Evolutionary conservation across 1,140 invertebrate genomes (phyloP).

Genomic region (Papilio aristodemus): DNA sequence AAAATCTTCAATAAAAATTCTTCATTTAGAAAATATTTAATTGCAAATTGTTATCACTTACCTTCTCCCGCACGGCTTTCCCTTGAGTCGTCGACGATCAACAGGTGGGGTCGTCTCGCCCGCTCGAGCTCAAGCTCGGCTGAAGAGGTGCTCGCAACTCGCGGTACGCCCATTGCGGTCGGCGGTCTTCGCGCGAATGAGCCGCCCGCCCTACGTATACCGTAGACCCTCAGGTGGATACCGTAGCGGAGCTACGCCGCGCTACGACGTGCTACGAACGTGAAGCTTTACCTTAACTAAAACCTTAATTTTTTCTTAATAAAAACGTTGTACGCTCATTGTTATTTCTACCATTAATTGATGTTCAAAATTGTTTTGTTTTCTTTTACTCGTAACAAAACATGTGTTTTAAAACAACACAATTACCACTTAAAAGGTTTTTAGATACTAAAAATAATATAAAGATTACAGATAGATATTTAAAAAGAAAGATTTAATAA

Average conservation of each 20-base stretch:
- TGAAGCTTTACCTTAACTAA: background rate
- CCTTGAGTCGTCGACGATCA: constrained; percentile 73
- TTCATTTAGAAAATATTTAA: background rate
- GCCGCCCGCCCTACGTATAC: constrained; percentile 30
- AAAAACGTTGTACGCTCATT: background rate
- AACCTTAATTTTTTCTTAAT: background rate
- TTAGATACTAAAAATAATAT: background rate
- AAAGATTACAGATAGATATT: too few species aligned
- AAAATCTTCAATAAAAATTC: background rate
- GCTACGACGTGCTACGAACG: constrained; percentile 9
- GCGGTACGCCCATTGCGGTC: constrained; percentile 70
- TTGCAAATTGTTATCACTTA: constrained; percentile 51
- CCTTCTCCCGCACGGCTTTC: constrained; percentile 63
- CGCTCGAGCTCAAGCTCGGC: constrained; percentile 67
- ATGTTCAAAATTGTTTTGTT: too few species aligned
- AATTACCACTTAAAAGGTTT: too few species aligned
- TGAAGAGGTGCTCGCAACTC: constrained; percentile 58
- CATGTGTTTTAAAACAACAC: too few species aligned
- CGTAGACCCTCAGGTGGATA: constrained; percentile 34
- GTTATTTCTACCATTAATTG: background rate
- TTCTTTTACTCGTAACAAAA: too few species aligned
- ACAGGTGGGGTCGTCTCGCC: constrained; percentile 67
- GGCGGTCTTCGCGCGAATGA: constrained; percentile 70
- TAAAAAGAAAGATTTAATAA: too few species aligned
- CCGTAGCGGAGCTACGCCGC: constrained; percentile 6